A percentile compares a stretch with the other conserved stretches of the same genome.
These are phyloP conservation scores for Thalassarche chlororhynchos DNA, from an alignment of 2,113 vertebrate species.

Conservation along the genomic window DNA sequence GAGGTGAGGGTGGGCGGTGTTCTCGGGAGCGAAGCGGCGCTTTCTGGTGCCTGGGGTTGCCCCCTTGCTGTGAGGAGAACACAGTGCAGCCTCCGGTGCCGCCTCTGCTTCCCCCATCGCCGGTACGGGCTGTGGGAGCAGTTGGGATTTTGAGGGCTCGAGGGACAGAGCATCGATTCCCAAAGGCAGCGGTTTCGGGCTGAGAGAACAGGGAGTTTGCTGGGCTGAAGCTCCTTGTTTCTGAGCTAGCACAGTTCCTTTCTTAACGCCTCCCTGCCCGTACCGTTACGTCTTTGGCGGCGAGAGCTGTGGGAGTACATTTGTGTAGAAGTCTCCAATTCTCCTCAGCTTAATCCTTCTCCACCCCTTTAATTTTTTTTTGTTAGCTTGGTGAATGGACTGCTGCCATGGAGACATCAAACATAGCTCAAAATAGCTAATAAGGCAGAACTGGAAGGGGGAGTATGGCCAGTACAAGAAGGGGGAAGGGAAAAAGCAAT, in stretches of 20 bases:
- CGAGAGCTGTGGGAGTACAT: background rate
- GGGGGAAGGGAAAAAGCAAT: background rate
- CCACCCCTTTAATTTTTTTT: background rate
- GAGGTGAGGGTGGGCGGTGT: background rate
- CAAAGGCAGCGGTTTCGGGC: background rate
- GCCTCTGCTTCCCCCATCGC: fast-evolving
- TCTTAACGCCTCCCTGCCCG: fast-evolving
- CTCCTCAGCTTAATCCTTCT: background rate
- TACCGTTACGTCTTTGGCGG: background rate
- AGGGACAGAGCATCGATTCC: background rate
- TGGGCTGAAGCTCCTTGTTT: too few relatives aligned
- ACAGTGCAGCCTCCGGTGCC: fast-evolving
- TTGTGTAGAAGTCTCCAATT: background rate
- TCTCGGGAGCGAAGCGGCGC: background rate
- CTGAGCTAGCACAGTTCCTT: fast-evolving
- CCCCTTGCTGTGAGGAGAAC: background rate
- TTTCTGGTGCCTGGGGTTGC: background rate
- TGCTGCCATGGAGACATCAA: constrained; percentile 13
- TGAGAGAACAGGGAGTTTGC: background rate
- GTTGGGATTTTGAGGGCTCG: fast-evolving
- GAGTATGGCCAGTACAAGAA: background rate
- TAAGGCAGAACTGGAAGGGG: background rate
- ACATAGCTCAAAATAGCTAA: background rate
- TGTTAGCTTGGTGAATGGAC: background rate
- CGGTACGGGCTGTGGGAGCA: fast-evolving